These are phyloP conservation scores for Plecturocebus donacophilus DNA, from an alignment of 2,113 vertebrate species.

Conservation along the genomic window DNA sequence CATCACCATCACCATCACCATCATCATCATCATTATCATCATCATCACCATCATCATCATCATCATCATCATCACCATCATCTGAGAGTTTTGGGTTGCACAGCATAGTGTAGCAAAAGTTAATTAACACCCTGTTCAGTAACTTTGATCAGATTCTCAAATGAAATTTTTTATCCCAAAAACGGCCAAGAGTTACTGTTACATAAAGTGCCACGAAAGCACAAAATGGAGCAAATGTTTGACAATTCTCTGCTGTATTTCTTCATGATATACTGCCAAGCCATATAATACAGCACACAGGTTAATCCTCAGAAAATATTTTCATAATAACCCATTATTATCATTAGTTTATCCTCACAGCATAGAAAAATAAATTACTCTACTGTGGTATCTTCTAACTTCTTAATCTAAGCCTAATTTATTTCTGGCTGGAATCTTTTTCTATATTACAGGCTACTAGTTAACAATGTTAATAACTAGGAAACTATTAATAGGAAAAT, in stretches of 20 bases:
- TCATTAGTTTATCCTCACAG: background rate
- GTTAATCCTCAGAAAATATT: background rate
- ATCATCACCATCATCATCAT: too few relatives aligned
- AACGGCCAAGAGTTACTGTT: background rate
- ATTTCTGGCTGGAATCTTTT: background rate
- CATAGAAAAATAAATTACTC: background rate
- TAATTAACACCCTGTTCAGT: background rate
- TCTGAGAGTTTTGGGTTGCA: background rate
- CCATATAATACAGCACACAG: background rate
- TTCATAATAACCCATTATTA: background rate
- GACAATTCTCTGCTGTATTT: background rate
- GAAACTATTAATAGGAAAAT: slow-evolving; percentile 24
- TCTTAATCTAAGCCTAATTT: background rate
- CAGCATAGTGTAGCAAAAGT: background rate
- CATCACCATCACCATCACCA: too few relatives aligned
- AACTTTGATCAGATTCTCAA: background rate
- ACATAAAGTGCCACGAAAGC: background rate
- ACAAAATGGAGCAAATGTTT: background rate
- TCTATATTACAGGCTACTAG: background rate
- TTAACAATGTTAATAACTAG: slow-evolving; percentile 1
- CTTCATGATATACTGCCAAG: background rate
- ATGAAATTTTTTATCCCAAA: background rate
- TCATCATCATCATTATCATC: too few relatives aligned
- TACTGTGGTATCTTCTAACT: background rate
- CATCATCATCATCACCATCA: too few relatives aligned